Evolutionary conservation across 2,113 vertebrate genomes (phyloP).

Genomic region (Neogale vison): DNA sequence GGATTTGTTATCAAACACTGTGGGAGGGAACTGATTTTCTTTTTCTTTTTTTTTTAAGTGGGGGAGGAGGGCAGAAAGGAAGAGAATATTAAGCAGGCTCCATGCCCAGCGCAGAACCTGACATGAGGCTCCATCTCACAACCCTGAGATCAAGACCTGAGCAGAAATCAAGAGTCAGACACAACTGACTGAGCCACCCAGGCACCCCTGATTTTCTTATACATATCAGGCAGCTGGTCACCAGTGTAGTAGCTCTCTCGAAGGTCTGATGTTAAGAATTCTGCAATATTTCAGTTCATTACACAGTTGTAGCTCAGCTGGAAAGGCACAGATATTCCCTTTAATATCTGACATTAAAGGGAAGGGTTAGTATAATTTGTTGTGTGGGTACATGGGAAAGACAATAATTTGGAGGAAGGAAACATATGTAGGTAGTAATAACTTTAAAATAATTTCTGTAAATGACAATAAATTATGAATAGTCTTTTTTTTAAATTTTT

Average conservation of each 20-base stretch:
- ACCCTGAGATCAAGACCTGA: not conserved
- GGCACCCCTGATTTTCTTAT: not conserved
- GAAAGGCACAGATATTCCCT: not conserved
- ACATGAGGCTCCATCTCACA: not conserved
- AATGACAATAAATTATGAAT: not conserved
- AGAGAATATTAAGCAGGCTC: not conserved
- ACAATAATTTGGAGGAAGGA: not conserved
- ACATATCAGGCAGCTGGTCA: not conserved
- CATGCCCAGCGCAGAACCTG: not conserved
- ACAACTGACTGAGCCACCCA: not conserved
- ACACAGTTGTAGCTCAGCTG: not conserved
- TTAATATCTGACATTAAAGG: not conserved
- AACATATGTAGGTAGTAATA: not conserved
- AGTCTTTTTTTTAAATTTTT: no score
- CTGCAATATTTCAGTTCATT: slow-evolving; percentile 7
- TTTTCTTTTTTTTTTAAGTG: not conserved
- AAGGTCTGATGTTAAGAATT: not conserved
- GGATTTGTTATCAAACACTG: not conserved
- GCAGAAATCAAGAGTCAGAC: not conserved
- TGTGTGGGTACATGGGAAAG: not conserved
- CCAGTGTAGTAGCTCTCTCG: not conserved
- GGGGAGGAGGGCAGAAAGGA: not conserved
- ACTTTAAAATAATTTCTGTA: not conserved
- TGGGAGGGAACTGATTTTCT: not conserved
- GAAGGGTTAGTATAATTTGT: not conserved